phyloP scores from a whole-genome alignment of 2,797 vertebrate genomes.

The Atherinosoma microstoma region DNA sequence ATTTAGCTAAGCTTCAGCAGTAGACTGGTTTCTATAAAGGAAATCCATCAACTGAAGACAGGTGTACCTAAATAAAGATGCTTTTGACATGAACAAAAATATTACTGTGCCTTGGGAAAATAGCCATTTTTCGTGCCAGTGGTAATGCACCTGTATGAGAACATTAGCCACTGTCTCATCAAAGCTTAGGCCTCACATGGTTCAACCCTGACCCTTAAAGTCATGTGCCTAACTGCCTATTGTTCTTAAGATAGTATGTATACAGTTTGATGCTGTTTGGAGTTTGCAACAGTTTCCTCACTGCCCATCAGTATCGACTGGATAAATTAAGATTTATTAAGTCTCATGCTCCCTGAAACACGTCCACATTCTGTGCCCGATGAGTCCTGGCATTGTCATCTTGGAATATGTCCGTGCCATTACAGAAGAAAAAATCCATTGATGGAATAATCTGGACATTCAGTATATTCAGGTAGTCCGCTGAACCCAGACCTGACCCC shows the following conservation, averaged over 20 bases:
- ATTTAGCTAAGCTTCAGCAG: too few species aligned
- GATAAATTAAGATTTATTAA: neutral
- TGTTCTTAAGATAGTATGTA: neutral
- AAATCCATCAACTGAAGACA: slow-evolving; percentile 17
- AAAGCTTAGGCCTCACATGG: slow-evolving; percentile 13
- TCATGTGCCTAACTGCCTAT: neutral
- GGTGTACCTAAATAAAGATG: neutral
- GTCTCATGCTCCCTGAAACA: too few species aligned
- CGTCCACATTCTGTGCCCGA: too few species aligned
- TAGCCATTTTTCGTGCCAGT: slow-evolving; percentile 2
- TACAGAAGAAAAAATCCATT: too few species aligned
- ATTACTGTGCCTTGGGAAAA: slow-evolving; percentile 14
- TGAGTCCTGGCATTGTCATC: too few species aligned
- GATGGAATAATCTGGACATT: too few species aligned
- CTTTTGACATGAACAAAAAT: slow-evolving; percentile 32
- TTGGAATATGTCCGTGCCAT: too few species aligned
- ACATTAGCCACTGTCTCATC: slow-evolving; percentile 21
- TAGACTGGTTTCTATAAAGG: slow-evolving; percentile 1
- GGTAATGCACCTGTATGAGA: neutral
- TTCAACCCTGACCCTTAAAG: neutral
- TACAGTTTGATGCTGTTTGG: neutral
- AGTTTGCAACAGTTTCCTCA: neutral
- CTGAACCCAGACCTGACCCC: too few species aligned
- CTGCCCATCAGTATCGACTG: neutral
- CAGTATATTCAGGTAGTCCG: too few species aligned